phyloP scores from a whole-genome alignment of 2,113 vertebrate genomes.

The Dunckerocampus dactyliophorus region DNA sequence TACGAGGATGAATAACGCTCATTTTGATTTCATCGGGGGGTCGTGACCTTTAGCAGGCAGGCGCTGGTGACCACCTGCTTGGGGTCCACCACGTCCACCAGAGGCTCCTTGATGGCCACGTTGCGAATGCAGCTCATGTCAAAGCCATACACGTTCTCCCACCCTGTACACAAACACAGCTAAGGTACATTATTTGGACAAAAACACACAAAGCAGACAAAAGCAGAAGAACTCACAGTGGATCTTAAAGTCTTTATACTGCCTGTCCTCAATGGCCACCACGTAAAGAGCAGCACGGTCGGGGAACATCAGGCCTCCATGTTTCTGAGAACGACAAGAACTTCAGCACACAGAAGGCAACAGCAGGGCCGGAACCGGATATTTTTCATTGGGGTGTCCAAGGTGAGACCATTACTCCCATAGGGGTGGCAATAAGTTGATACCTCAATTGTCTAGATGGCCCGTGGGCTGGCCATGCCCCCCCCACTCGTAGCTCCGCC shows the following conservation, averaged over 20 bases:
- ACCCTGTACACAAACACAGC: conserved; percentile 76
- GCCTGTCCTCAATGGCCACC: conserved; percentile 94
- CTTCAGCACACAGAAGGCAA: conserved; percentile 5
- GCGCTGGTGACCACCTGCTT: conserved; percentile 97
- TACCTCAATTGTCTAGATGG: no score
- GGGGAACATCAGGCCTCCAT: conserved; percentile 97
- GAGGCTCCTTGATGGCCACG: conserved; percentile 94
- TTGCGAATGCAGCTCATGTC: conserved; percentile 99
- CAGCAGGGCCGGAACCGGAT: no score
- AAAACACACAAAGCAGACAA: no score
- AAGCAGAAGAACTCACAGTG: conserved; percentile 81
- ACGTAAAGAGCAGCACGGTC: conserved; percentile 93
- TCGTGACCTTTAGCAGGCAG: conserved; percentile 98
- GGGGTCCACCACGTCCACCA: conserved; percentile 95
- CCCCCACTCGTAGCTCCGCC: no score
- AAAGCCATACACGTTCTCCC: conserved; percentile 98
- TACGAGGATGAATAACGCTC: not conserved
- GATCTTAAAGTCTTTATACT: conserved; percentile 99
- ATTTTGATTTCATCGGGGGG: not conserved
- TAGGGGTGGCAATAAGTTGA: no score
- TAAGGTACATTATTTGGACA: not conserved
- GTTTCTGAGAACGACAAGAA: conserved; percentile 82
- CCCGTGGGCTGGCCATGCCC: no score
- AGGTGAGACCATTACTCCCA: no score
- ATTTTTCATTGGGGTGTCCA: no score